Conservation (phyloP, 2,113 vertebrate genomes). For the Pseudorectes ferrugineus region DNA sequence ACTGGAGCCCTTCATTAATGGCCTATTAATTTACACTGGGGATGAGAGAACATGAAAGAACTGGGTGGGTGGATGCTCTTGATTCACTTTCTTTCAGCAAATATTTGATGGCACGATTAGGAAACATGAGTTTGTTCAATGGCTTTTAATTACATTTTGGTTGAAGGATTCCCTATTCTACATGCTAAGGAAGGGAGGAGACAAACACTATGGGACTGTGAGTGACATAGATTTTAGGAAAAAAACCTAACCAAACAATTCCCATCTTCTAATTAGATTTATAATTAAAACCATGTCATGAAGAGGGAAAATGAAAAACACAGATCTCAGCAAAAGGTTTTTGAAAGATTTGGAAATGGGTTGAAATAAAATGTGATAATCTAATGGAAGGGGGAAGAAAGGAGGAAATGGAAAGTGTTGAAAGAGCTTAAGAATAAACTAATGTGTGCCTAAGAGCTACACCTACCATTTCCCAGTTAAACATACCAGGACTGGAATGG, state of each 20-base stretch:
- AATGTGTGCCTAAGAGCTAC: neutral
- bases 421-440: neutral
- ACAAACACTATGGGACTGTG: neutral
- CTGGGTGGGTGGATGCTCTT: neutral
- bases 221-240: neutral
- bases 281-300: neutral
- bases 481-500: neutral
- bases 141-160: neutral
- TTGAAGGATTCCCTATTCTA: neutral
- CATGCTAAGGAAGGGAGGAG: neutral
- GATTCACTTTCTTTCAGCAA: neutral
- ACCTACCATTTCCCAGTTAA: neutral
- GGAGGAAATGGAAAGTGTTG: neutral
- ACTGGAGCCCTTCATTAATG: neutral
- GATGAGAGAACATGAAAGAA: neutral
- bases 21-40: neutral
- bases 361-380: neutral
- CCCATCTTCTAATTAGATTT: neutral
- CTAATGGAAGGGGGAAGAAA: neutral
- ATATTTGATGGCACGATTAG: neutral
- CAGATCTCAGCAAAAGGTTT: neutral
- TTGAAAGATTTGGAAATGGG: neutral
- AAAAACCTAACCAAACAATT: neutral
- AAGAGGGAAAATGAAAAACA: neutral
- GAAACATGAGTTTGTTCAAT: neutral